Base-by-base conservation (phyloP, 2,797 vertebrate species). In the Labroides dimidiatus region DNA sequence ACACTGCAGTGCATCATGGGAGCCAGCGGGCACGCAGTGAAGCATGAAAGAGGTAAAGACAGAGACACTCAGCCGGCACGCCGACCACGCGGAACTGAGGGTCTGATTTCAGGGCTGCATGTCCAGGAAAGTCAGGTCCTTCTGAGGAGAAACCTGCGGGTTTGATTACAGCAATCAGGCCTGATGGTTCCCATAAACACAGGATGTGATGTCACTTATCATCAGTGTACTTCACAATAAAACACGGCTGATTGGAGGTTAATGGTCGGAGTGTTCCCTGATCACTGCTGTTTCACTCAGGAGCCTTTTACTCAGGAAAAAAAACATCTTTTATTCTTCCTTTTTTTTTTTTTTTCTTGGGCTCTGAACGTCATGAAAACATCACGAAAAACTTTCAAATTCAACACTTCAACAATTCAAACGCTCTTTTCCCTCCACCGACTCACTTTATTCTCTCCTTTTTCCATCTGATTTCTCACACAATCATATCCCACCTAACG, bases 11-110 rank as follows among this genome's bases (percentile, higher is more conserved):
- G 62, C 80, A 70, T 79, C 77, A 42, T 56, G 72, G 76, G 65
- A 66, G 81, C 72, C 67, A 63, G 77, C 73, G 50, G 79, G 77
- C 78, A 69, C 75, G 70, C n/a, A n/a, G n/a, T n/a, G n/a, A n/a
- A n/a, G n/a, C n/a, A n/a, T n/a, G n/a, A n/a, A n/a, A n/a, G n/a
- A n/a, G n/a, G n/a, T n/a, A n/a, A n/a, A n/a, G n/a, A n/a, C n/a
- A n/a, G n/a, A n/a, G n/a, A n/a, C n/a, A n/a, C n/a, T n/a, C 67
- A 63, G 77, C 73, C 50, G 79, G 77, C 78, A 69, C 75, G 70
- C 82, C 48, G 79, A 27, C 24, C 24, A 27, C 24, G 6, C 24
- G 3, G 24, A 27, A 6, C 24, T 27, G 30, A 9, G 30, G 37
- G 62, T 36, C 20, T 4, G n/a, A 62, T 43, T 53, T 24, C 69